phyloP scores from a whole-genome alignment of 2,888 invertebrate species.

The Polyommatus iphigenia region DNA sequence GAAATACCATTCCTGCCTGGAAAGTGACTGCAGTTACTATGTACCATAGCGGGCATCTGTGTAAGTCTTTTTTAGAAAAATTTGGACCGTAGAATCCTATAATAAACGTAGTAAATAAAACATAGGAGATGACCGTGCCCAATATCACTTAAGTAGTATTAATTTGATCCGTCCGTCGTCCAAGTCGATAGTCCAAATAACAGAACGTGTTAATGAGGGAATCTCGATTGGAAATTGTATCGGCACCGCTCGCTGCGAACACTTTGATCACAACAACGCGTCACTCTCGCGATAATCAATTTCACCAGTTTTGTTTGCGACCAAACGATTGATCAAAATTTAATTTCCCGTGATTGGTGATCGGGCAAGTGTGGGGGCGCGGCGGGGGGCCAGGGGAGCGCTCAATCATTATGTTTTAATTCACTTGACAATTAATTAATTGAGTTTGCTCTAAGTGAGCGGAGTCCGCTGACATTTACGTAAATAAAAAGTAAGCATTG shows the following conservation, averaged over 20 bases:
- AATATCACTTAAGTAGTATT: too few species aligned
- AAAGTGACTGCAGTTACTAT: too few species aligned
- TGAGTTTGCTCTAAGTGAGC: background rate
- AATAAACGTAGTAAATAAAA: too few species aligned
- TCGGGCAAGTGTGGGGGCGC: background rate
- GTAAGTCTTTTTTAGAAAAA: too few species aligned
- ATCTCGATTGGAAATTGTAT: background rate
- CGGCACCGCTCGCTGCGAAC: background rate
- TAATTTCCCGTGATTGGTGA: constrained; percentile 10
- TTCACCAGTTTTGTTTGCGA: constrained; percentile 1
- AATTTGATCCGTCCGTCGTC: too few species aligned
- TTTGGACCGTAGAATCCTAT: too few species aligned
- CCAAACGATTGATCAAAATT: background rate
- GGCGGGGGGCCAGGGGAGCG: background rate
- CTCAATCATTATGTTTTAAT: constrained; percentile 1
- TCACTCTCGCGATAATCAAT: constrained; percentile 12
- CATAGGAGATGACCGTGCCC: too few species aligned
- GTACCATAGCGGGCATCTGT: too few species aligned
- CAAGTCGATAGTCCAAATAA: background rate
- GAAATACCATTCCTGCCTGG: too few species aligned
- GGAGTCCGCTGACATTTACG: background rate
- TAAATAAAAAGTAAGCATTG: background rate
- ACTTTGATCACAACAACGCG: constrained; percentile 2
- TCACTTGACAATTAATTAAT: background rate
- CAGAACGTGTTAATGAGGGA: background rate